Base-by-base conservation (phyloP, 2,797 vertebrate genomes). In the Characodon lateralis region DNA sequence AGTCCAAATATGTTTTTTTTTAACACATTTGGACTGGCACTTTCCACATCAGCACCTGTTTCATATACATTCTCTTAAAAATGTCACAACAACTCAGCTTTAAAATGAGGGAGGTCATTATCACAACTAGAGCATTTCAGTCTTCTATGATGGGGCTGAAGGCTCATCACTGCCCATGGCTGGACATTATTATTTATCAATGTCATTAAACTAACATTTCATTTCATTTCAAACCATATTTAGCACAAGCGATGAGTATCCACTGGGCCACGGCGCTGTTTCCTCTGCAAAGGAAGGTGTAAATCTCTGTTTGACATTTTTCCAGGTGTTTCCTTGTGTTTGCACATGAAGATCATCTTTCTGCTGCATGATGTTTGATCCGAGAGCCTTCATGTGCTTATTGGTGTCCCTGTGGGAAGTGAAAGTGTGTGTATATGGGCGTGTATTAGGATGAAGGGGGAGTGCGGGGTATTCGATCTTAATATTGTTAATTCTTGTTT, bases 281-380 rank as follows among this genome's bases (percentile, higher is more conserved):
- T 26, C 66, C 41, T 69, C 12, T 46, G 24, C 41, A 69, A 5
- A 69, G 66, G 66, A 69, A 69, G 66, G 66, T 69, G 66, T 69
- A 26, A 69, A 46, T 69, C 66, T 69, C 66, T 46, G 41, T 69
- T 69, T 69, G 66, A 46, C 41, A 69, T 46, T 69, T 69, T 69
- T 46, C 66, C 66, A 69, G 43, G 28, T 69, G 10, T 69, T 69
- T 43, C 2, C 66, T 69, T 69, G 24, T 69, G 66, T 69, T 69
- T 69, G 66, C 41, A 46, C 66, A 46, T 69, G 41, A 43, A 69
- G 41, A 69, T 46, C 41, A 69, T 46, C 39, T 26, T n/a, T 43
- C 39, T 46, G 24, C 41, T 69, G 66, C 66, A 46, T 69, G 66
- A 69, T 26, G 66, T 69, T 69, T 69, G 66, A 69, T 43, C 66